Evolutionary conservation across 53 echinoderm and acorn worm genomes (phyloP), one percentile per base, ranked within the genome.

Genomic region (Crossaster papposus): DNA sequence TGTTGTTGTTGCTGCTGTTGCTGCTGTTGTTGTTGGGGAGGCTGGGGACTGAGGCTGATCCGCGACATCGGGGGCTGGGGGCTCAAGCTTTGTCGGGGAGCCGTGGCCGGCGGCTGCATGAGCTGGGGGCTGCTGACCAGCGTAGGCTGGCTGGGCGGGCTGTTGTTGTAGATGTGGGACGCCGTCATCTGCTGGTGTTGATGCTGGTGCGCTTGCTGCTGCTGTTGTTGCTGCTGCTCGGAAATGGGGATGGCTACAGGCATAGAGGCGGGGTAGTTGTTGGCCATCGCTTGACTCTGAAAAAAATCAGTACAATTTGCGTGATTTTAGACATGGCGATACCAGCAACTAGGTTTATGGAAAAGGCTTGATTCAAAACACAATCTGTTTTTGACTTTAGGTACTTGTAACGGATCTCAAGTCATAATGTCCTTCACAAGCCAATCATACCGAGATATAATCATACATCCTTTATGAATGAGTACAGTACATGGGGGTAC

Each of bases 231-330:
- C 44, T 89, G 89, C 62, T 89, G 88, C 54, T 79, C 70, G 62
- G 93, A 78, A 75, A 95, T 88, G 33, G 93, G 96, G 70, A 99
- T 93, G 70, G 92, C 92, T 26, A 99, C 99, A n/a, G 99, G 99
- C 96, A 99, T 96, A 79, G 89, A 70, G 73, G 88, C 79, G 30
- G 96, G 96, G 89, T 94, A 96, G 85, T 88, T 91, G 91, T 83
- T 91, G 91, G 93, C 15, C 93, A 91, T 90, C 36, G 90, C 77
- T 78, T 85, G 93, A 84, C 79, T 53, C 89, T 88, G 50, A 88
- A 30, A 34, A 8, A 18, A 26, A 73, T 35, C 26, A 83, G 52
- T 3, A 65, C 5, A 34, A n/a, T 71, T 71, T 26, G 28, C 8
- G 22, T 64, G 29, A 34, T 14, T 7, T 54, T 81, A 62, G 62